Evolutionary conservation across 2,888 invertebrate genomes (phyloP).

Genomic region (Nomada ruficornis): DNA sequence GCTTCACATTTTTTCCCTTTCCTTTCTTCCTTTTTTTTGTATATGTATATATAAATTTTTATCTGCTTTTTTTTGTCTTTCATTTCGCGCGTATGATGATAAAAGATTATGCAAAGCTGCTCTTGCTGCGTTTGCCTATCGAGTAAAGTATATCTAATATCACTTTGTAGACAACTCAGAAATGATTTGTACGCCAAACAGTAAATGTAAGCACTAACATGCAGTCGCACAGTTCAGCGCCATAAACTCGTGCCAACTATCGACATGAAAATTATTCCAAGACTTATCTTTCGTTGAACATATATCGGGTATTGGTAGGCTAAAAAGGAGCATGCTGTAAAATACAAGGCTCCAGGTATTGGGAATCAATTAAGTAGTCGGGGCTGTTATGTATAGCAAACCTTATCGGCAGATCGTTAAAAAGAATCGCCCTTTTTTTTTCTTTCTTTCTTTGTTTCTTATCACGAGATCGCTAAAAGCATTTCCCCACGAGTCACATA

Average conservation of each 20-base stretch:
- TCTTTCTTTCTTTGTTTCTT: background rate
- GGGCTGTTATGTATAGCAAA: conserved; percentile 79
- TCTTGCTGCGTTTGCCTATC: conserved; percentile 65
- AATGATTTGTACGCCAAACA: conserved; percentile 73
- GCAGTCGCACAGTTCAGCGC: conserved; percentile 80
- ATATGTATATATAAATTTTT: background rate
- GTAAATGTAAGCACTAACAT: conserved; percentile 80
- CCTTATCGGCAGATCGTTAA: conserved; percentile 27
- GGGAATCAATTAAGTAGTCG: conserved; percentile 68
- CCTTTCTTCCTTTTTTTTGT: background rate
- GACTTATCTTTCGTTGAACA: conserved; percentile 71
- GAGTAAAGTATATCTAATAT: conserved; percentile 62
- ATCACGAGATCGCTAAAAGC: conserved; percentile 33
- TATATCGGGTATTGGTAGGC: conserved; percentile 68
- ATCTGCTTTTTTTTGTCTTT: background rate
- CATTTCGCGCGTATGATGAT: conserved; percentile 40
- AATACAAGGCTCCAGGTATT: conserved; percentile 78
- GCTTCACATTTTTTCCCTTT: conserved; percentile 4
- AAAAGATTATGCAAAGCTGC: conserved; percentile 59
- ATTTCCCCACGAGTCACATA: conserved; percentile 68
- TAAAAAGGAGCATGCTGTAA: conserved; percentile 79
- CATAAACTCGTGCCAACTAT: conserved; percentile 80
- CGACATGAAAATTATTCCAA: conserved; percentile 75
- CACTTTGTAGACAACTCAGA: conserved; percentile 62
- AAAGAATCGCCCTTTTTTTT: conserved; percentile 7